Base-by-base conservation (phyloP, 2,888 invertebrate genomes). In the Panzeria rudis region DNA sequence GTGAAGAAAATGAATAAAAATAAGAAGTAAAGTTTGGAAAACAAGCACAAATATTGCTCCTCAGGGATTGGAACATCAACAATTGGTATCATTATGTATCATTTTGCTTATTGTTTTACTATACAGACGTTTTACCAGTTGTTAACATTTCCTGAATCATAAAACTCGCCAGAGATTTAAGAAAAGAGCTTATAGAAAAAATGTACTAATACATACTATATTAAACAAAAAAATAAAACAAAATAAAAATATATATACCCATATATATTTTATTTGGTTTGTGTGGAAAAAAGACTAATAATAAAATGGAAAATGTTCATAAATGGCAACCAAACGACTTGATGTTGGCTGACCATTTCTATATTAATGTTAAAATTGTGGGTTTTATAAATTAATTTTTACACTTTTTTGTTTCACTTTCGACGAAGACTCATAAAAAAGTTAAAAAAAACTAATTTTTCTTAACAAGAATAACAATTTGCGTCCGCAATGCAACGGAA, bases 81-180 rank as follows among this genome's bases (percentile, higher is more conserved):
- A 79, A 83, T 62, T 75, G 11, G 20, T 62, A 71, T 75, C 61
- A 73, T 83, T 84, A 52, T 52, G 44, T 75, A 75, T 69, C 29
- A 64, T 79, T 72, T 72, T 72, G 41, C 66, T 72, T 83, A 83
- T 78, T 83, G 68, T 62, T 68, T 75, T 64, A 71, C 62, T 50
- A 41, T 47, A 64, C 56, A 71, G 56, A 23, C 54, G n/a, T 50
- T 75, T 62, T 76, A 62, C 17, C 15, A 62, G 81, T 75, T 69
- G 68, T 54, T 32, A 75, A 75, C 61, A 81, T 62, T 17, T 44
- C 61, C 50, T 52, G 52, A 62, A 52, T 35, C 44, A 52, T 61
- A 32, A 41, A 75, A 52, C 15, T 81, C 32, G n/a, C 17, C 23
- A 35, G 52, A 54, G 68, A 68, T 2, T 3, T 9, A 8, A 54